These are phyloP conservation scores for Bergia puertoricense DNA, from an alignment of 92 coral and sea anemone species.

Conservation along the genomic window DNA sequence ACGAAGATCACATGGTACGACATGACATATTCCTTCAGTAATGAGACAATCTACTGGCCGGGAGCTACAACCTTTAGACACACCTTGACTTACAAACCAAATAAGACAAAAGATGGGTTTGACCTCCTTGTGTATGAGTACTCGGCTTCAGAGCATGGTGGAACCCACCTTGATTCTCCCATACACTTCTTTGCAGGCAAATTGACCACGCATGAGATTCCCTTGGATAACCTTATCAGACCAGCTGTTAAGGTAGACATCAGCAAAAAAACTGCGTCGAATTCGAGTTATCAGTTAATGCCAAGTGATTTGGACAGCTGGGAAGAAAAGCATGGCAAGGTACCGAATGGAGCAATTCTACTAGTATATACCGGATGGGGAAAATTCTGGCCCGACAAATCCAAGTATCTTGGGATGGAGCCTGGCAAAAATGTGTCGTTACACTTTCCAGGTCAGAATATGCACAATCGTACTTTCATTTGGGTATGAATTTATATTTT, in stretches of 20 bases:
- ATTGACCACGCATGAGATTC: neutral
- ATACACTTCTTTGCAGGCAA: neutral
- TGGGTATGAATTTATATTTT: no score
- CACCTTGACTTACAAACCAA: neutral
- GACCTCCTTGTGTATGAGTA: neutral
- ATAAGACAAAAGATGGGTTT: conserved; percentile 12
- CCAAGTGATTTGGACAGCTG: neutral
- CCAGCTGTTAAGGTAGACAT: neutral
- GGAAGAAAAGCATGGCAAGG: neutral
- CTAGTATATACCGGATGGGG: no score
- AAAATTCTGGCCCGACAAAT: no score
- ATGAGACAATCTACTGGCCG: conserved; percentile 73
- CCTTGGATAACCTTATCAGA: neutral
- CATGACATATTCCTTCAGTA: conserved; percentile 61
- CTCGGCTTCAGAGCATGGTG: neutral
- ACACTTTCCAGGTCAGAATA: no score
- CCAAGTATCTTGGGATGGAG: no score
- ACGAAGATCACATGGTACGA: conserved; percentile 49
- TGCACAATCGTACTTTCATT: no score
- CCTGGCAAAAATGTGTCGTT: no score
- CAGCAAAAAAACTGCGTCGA: neutral
- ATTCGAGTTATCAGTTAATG: neutral
- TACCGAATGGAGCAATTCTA: neutral
- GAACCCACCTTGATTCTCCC: neutral
- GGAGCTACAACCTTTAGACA: conserved; percentile 42